These are phyloP conservation scores for Hiodon alosoides DNA, from an alignment of 2,113 vertebrate genomes.

Conservation along the genomic window DNA sequence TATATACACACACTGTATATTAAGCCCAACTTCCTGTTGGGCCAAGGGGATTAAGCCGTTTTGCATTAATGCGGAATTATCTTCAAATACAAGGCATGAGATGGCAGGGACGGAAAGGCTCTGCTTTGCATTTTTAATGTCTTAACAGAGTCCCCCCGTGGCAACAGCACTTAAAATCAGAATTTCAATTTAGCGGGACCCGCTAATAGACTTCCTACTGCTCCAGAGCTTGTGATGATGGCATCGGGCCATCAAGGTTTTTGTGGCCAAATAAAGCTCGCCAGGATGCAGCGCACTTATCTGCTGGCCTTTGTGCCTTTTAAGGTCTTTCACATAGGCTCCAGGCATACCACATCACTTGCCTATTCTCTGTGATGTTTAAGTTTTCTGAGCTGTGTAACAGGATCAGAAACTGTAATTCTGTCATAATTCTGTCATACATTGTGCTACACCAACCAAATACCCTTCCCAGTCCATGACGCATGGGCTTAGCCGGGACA, in stretches of 20 bases:
- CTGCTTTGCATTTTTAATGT: constrained; percentile 60
- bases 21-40: constrained; percentile 63
- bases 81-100: constrained; percentile 65
- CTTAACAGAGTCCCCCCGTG: constrained; percentile 48
- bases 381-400: no score
- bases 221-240: constrained; percentile 7
- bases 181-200: constrained; percentile 53
- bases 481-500: no score
- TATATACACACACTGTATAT: constrained; percentile 57
- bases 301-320: not conserved
- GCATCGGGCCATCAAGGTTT: not conserved
- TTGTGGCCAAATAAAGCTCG: not conserved
- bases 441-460: no score
- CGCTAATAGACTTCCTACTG: constrained; percentile 55
- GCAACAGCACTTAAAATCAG: constrained; percentile 48
- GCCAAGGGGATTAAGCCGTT: constrained; percentile 65
- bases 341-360: not conserved
- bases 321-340: not conserved
- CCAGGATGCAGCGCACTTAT: not conserved
- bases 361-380: no score
- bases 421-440: no score
- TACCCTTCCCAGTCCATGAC: no score
- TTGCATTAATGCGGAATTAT: constrained; percentile 62
- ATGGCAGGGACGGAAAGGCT: constrained; percentile 61
- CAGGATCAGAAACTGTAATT: no score